Evolutionary conservation across 2,888 invertebrate species (phyloP).

Genomic region (Hipparchia sbordonii): DNA sequence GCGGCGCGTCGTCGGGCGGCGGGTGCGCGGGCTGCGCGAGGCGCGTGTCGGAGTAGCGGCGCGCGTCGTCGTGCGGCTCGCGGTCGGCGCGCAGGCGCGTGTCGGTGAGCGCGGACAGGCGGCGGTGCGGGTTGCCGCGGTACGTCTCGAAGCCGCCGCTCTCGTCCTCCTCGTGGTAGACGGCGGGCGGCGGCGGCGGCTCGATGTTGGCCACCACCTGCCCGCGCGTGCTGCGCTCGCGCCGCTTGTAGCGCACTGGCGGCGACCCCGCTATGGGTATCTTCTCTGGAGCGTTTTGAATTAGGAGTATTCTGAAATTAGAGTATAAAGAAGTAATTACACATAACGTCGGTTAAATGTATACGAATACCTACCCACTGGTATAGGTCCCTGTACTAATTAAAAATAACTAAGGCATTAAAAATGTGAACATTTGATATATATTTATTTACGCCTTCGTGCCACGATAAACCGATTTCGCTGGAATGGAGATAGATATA

Average conservation of each 20-base stretch:
- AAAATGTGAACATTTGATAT: no score
- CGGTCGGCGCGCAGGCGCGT: slow-evolving; percentile 44
- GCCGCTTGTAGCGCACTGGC: slow-evolving; percentile 73
- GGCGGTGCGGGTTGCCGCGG: slow-evolving; percentile 69
- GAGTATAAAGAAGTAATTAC: background rate
- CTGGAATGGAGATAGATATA: no score
- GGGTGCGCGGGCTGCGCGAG: slow-evolving; percentile 43
- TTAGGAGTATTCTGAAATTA: slow-evolving; percentile 89
- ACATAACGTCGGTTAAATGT: background rate
- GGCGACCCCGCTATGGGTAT: slow-evolving; percentile 85
- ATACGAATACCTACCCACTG: no score
- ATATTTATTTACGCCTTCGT: no score
- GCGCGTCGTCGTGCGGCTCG: slow-evolving; percentile 41
- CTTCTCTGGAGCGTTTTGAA: slow-evolving; percentile 96
- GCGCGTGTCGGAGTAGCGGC: slow-evolving; percentile 53
- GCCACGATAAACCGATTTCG: no score
- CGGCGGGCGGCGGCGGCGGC: slow-evolving; percentile 63
- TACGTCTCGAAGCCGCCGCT: slow-evolving; percentile 79
- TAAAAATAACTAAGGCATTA: no score
- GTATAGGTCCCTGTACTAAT: no score
- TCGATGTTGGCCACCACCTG: slow-evolving; percentile 87
- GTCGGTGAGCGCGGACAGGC: slow-evolving; percentile 57
- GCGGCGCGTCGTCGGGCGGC: slow-evolving; percentile 34
- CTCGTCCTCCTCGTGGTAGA: slow-evolving; percentile 78
- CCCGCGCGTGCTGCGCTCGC: slow-evolving; percentile 80